phyloP scores from a whole-genome alignment of 2,113 vertebrate genomes.

The Opisthocomus hoazin region DNA sequence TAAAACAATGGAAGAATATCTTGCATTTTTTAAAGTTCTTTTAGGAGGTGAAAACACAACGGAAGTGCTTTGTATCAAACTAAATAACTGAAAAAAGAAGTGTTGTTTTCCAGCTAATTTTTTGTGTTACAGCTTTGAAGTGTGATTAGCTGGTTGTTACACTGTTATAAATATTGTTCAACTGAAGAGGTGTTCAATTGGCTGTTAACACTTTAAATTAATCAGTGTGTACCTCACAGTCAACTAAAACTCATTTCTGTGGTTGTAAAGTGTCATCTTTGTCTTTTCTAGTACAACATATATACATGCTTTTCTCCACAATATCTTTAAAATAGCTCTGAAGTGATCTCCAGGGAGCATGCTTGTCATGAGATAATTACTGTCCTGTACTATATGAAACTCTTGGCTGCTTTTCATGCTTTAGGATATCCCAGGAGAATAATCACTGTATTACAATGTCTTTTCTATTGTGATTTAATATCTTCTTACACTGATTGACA shows the following conservation, averaged over 20 bases:
- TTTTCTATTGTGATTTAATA: slow-evolving; percentile 29
- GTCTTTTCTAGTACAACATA: background rate
- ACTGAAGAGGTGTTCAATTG: background rate
- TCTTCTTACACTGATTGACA: slow-evolving; percentile 9
- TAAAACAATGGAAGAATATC: background rate
- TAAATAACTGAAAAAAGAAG: background rate
- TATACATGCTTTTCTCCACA: background rate
- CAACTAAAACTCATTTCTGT: background rate
- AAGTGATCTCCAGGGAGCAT: background rate
- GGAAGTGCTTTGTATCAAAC: background rate
- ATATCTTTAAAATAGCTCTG: background rate
- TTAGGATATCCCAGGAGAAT: background rate
- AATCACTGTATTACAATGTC: slow-evolving; percentile 1
- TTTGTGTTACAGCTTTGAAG: background rate
- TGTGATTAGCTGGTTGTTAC: background rate
- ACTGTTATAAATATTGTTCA: background rate
- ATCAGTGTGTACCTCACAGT: background rate
- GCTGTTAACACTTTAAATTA: slow-evolving; percentile 24
- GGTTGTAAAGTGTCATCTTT: background rate
- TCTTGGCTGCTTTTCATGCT: slow-evolving; percentile 31
- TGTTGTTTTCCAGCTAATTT: background rate
- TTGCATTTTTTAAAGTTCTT: background rate
- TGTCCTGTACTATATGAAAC: slow-evolving; percentile 11
- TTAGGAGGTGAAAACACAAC: background rate
- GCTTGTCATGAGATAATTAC: slow-evolving; percentile 26